Evolutionary conservation across 2,888 invertebrate genomes (phyloP), one percentile per base, ranked within the genome.

Genomic region (Charanyca ferruginea): DNA sequence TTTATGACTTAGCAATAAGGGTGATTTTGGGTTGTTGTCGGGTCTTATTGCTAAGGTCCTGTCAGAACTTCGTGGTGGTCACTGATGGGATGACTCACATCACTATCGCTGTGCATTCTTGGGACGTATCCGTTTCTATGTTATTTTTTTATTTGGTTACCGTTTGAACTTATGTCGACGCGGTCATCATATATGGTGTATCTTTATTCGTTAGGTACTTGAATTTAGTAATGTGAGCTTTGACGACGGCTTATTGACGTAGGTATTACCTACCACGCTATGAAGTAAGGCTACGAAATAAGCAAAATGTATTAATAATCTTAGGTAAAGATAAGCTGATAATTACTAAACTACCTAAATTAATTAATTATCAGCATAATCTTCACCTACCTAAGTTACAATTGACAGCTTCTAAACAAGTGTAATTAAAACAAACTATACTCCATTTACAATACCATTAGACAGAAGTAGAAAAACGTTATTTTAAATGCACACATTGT

Each of bases 1-100:
- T 81, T 83, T 90, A 84, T 76, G 18, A 0, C 18, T 8, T 22
- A 53, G 66, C 57, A 42, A 69, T 88, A 90, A 66, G 69, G 79
- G 58, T 62, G 63, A 66, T 67, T 85, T 85, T 90, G 32, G 83
- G 25, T 80, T 85, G 79, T 54, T 53, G 48, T 9, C 6, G 52
- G 86, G 54, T 86, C 77, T 57, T 35, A 42, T 73, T 75, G 80
- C n/a, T 57, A 0, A 86, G 88, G 90, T 73, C 57, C 70, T 83
- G 85, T 83, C 81, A 85, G 70, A 81, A 78, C 90, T 90, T 89
- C 90, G 91, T 85, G 92, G 93, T 93, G 94, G 93, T 89, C 93
- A 89, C 83, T 92, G 92, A 91, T 90, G 90, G 88, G 89, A 90
- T 93, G 94, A 94, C 80, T 94, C 94, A 94, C 90, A 87, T 89